Conservation (phyloP, 1,140 invertebrate genomes). For the Artemia franciscana region DNA sequence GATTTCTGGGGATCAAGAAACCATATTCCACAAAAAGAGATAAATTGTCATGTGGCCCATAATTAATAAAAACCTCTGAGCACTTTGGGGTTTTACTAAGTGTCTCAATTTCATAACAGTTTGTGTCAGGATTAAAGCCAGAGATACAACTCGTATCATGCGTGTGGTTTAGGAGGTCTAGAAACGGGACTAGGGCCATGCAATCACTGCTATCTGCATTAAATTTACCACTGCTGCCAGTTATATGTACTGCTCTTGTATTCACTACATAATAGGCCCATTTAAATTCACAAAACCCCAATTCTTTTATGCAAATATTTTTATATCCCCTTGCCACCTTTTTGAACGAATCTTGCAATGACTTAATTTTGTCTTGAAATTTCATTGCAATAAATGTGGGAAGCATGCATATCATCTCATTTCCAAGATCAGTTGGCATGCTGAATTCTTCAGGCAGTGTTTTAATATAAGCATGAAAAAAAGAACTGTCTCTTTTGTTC, state of each 20-base stretch:
- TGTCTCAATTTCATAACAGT: slow-evolving; percentile 20
- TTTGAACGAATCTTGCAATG: neutral
- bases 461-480: neutral
- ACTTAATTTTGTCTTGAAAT: neutral
- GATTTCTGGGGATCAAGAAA: slow-evolving; percentile 23
- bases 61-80: slow-evolving; percentile 26
- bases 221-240: neutral
- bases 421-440: neutral
- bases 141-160: slow-evolving; percentile 16
- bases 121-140: slow-evolving; percentile 15
- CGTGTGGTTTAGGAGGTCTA: slow-evolving; percentile 29
- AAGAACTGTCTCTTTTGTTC: neutral
- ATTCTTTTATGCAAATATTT: neutral
- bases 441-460: neutral
- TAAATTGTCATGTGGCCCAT: slow-evolving; percentile 26
- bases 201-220: slow-evolving; percentile 14
- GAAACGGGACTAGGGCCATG: slow-evolving; percentile 25
- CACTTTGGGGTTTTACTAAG: slow-evolving; percentile 15
- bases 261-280: neutral
- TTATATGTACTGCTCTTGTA: neutral
- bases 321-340: neutral
- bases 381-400: neutral
- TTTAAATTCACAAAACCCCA: neutral
- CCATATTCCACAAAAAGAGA: slow-evolving; percentile 27
- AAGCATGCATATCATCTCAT: neutral